Evolutionary conservation across 2,797 vertebrate species (phyloP).

Genomic region (Lacerta agilis): DNA sequence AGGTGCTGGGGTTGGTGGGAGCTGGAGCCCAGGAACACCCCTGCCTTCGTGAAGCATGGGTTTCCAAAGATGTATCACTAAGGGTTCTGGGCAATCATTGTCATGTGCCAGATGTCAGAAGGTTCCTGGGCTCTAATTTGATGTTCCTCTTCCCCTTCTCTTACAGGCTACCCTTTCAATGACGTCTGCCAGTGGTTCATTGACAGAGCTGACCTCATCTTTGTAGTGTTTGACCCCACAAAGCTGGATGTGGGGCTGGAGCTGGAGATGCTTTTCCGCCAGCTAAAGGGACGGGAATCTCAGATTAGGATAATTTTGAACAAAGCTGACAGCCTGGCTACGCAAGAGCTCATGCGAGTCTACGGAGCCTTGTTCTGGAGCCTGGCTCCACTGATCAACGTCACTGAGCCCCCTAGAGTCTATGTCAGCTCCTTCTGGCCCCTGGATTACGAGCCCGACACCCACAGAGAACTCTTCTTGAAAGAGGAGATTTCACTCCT

Average conservation of each 20-base stretch:
- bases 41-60: not conserved
- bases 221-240: slow-evolving; percentile 97
- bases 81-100: not conserved
- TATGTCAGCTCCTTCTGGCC: slow-evolving; percentile 99
- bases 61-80: not conserved
- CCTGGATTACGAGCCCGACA: slow-evolving; percentile 91
- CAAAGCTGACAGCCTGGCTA: slow-evolving; percentile 95
- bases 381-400: slow-evolving; percentile 96
- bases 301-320: slow-evolving; percentile 99
- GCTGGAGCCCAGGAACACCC: not conserved
- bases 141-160: slow-evolving; percentile 50
- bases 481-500: slow-evolving; percentile 96
- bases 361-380: slow-evolving; percentile 98
- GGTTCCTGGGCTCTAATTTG: slow-evolving; percentile 15
- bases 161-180: slow-evolving; percentile 94
- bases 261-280: slow-evolving; percentile 95
- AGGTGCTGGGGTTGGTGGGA: not conserved
- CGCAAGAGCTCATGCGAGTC: slow-evolving; percentile 97
- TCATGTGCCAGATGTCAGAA: not conserved
- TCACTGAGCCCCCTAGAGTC: slow-evolving; percentile 95
- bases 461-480: slow-evolving; percentile 93
- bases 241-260: slow-evolving; percentile 97
- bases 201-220: slow-evolving; percentile 96
- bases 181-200: slow-evolving; percentile 99
- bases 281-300: slow-evolving; percentile 96